Base-by-base conservation (phyloP, 2,888 invertebrate genomes). In the Cantharis rustica region DNA sequence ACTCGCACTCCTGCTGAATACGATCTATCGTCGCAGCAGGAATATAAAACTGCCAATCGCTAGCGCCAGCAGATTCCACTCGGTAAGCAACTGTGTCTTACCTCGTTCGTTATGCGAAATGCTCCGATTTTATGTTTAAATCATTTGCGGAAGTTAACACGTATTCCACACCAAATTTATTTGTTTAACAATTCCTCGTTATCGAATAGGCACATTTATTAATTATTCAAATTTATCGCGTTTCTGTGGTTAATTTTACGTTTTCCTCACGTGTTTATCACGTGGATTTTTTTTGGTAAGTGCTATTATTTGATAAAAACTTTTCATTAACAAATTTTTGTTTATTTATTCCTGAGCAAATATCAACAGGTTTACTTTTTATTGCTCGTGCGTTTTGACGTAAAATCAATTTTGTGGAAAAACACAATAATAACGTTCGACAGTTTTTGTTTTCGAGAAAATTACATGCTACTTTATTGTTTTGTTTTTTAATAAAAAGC, bases 11-110 rank as follows among this genome's bases (percentile, higher is more conserved):
- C 75, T 75, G 76, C 76, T 76, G 76, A 76, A 72, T 70, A 69
- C 73, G 72, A 72, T 62, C 69, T 69, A 62, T 47, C 61, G 68
- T 77, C 76, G 63, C 76, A 75, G 72, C 77, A 68, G 75, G 77
- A 77, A 74, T 71, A 76, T 66, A 70, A 75, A 75, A 77, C 71
- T 70, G 75, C 75, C 68, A 62, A 75, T 74, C 74, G 72, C 72
- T 69, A 70, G 64, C 77, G 69, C 75, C 77, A 77, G 61, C 63
- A 77, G 72, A 61, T 68, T 70, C 73, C 69, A 69, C 68, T 62
- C 76, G 76, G 69, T 71, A 68, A 69, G 68, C 72, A 72, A 63
- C 75, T 62, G 75, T 72, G 75, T 63, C 64, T 61, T 70, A 68
- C 64, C 70, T 69, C 68, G 73, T 64, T 61, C 71, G 75, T 64